Evolutionary conservation across 1,140 invertebrate genomes (phyloP), one percentile per base, ranked within the genome.

Genomic region (Temnothorax longispinosus): DNA sequence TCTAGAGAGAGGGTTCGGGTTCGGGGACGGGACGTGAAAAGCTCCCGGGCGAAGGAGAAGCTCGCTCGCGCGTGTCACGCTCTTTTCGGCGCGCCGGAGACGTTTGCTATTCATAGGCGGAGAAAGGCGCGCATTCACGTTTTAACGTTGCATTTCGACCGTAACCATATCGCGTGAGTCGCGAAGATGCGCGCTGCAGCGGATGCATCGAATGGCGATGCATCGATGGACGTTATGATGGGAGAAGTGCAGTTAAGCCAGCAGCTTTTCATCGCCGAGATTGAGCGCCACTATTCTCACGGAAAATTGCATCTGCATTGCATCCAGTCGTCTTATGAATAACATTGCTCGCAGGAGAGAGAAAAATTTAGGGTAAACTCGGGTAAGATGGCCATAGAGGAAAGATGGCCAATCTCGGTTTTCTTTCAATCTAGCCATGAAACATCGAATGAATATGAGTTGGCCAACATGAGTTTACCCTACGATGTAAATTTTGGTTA

Each of bases 81-180:
- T 74, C 52, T 32, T 71, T 69, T 60, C 67, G 27, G 41, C 77
- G 18, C 52, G 13, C 18, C 27, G 15, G 21, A 71, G 52, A 71
- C 78, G 52, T 74, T 32, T 74, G 69, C 80, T 84, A 84, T 84
- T 84, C 56, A 84, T 75, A 75, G 69, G 27, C 69, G 32, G 69
- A 75, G 69, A 84, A 84, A 84, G 56, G 27, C 10, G 27, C 5
- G 54, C 54, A 21, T 74, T 41, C 65, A 67, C 78, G 80, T 84
- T 41, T 47, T 67, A 56, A 52, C 41, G 41, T 69, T 13, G 65
- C 41, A 10, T 50, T 27, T 50, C 69, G 47, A 52, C 47, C 47
- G 54, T 74, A 82, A 74, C 52, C 54, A 52, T 74, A 54, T 35
- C 69, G 35, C 18, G 77, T 32, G 47, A 62, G 54, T 10, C 7